Evolutionary conservation across 2,797 vertebrate species (phyloP).

Genomic region (Anomalospiza imberbis): DNA sequence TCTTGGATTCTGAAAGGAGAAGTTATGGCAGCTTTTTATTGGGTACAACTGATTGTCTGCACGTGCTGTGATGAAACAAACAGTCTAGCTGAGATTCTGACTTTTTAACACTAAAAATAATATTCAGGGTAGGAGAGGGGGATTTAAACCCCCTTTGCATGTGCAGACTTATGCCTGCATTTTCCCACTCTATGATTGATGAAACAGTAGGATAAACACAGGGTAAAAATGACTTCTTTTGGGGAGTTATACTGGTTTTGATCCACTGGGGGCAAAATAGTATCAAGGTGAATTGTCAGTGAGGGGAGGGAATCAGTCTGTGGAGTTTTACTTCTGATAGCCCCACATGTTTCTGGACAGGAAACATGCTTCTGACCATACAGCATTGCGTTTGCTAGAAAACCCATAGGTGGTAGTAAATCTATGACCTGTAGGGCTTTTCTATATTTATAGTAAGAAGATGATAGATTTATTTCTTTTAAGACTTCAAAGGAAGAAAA

Average conservation of each 20-base stretch:
- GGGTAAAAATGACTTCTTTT: not conserved
- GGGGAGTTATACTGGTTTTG: not conserved
- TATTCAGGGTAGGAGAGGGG: not conserved
- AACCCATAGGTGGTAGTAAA: not conserved
- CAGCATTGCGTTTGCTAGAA: not conserved
- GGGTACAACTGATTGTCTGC: not conserved
- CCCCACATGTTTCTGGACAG: accelerated
- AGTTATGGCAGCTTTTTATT: not conserved
- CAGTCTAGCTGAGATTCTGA: not conserved
- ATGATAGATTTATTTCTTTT: not conserved
- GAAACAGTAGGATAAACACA: not conserved
- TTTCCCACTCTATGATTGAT: not conserved
- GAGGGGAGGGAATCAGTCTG: not conserved
- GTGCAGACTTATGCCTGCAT: not conserved
- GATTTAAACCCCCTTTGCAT: not conserved
- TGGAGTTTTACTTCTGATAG: not conserved
- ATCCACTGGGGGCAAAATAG: not conserved
- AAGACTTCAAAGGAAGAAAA: not conserved
- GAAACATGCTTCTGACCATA: not conserved
- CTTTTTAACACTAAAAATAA: not conserved
- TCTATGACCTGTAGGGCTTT: not conserved
- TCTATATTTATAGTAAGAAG: not conserved
- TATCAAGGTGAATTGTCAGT: not conserved
- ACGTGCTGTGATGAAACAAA: not conserved
- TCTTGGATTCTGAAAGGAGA: not conserved